Conservation (phyloP, 2,113 vertebrate species). For the Tauraco erythrolophus region DNA sequence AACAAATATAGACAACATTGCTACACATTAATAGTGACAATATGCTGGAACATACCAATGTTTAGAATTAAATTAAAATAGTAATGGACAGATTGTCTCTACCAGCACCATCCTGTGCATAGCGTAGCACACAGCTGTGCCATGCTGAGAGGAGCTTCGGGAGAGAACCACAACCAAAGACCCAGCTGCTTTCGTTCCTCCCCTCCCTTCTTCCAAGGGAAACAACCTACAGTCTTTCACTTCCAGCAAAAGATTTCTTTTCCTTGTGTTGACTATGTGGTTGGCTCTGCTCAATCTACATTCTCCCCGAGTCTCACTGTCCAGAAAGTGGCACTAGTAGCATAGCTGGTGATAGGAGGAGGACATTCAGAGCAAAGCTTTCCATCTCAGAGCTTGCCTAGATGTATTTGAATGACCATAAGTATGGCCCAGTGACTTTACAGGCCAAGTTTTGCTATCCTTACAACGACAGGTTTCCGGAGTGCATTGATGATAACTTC, state of each 20-base stretch:
- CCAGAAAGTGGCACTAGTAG: not conserved
- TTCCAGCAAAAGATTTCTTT: not conserved
- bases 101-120: not conserved
- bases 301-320: not conserved
- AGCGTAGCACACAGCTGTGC: not conserved
- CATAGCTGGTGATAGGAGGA: not conserved
- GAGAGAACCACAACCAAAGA: not conserved
- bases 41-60: not conserved
- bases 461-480: not conserved
- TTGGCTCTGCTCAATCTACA: not conserved
- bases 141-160: not conserved
- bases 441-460: not conserved
- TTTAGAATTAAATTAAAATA: conserved; percentile 37
- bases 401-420: not conserved
- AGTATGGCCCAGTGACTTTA: not conserved
- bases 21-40: conserved; percentile 29
- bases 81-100: conserved; percentile 30
- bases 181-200: not conserved
- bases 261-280: not conserved
- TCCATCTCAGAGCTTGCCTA: not conserved
- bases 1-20: conserved; percentile 29
- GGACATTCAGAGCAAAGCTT: not conserved
- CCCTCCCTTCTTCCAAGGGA: not conserved
- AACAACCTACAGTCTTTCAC: not conserved
- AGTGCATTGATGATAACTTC: not conserved